A percentile compares a stretch with the other conserved stretches of the same genome.
Conservation (phyloP, 2,888 invertebrate genomes). For the Hyppa rectilinea region DNA sequence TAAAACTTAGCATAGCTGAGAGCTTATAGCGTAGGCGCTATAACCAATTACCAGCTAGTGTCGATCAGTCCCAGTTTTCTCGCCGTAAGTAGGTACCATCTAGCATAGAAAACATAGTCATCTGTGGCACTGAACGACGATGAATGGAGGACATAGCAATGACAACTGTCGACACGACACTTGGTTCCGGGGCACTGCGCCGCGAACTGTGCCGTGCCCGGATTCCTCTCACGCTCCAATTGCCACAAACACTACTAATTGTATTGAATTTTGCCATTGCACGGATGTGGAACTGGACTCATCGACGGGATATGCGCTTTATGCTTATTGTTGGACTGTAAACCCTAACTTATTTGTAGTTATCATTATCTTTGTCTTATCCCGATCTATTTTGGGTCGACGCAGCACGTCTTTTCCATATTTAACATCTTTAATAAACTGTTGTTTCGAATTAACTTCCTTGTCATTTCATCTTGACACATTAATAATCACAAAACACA, state of each 20-base stretch:
- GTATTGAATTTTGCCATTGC: slow-evolving; percentile 83
- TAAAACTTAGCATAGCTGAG: slow-evolving; percentile 3
- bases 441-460: not conserved
- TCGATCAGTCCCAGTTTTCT: slow-evolving; percentile 42
- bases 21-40: slow-evolving; percentile 12
- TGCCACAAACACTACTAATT: slow-evolving; percentile 87
- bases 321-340: slow-evolving; percentile 9
- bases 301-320: slow-evolving; percentile 64
- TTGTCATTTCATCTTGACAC: not conserved
- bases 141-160: slow-evolving; percentile 76
- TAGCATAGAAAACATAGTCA: slow-evolving; percentile 29
- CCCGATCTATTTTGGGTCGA: slow-evolving; percentile 7
- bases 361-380: not conserved
- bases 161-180: slow-evolving; percentile 74
- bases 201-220: slow-evolving; percentile 82
- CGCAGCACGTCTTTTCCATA: not conserved
- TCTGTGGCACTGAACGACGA: slow-evolving; percentile 34
- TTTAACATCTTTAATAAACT: not conserved
- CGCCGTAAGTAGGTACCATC: slow-evolving; percentile 8
- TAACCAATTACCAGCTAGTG: slow-evolving; percentile 22
- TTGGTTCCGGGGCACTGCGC: slow-evolving; percentile 85
- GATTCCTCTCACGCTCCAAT: slow-evolving; percentile 90
- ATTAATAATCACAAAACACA: not conserved
- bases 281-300: slow-evolving; percentile 74
- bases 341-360: slow-evolving; percentile 2